Conservation (phyloP, 2,888 invertebrate genomes). For the Liodrosophila aerea region DNA sequence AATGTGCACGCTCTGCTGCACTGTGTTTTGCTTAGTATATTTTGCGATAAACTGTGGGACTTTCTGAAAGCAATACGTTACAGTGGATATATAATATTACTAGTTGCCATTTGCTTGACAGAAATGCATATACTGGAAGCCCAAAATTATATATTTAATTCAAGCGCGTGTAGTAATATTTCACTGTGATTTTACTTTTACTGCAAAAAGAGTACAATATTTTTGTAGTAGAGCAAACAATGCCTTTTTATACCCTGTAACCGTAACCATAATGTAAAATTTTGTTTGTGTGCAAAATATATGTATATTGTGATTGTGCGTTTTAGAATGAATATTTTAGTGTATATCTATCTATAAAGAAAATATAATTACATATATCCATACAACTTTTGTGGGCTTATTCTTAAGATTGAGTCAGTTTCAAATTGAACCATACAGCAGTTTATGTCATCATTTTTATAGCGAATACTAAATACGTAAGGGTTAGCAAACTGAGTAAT, state of each 20-base stretch:
- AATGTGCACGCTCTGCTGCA: constrained; percentile 91
- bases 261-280: constrained; percentile 2
- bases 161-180: constrained; percentile 81
- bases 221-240: constrained; percentile 67
- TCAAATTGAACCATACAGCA: too few relatives aligned
- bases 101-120: constrained; percentile 87
- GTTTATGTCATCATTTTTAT: too few relatives aligned
- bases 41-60: constrained; percentile 91
- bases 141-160: constrained; percentile 84
- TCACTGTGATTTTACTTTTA: constrained; percentile 80
- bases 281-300: constrained; percentile 48
- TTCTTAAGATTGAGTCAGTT: too few relatives aligned
- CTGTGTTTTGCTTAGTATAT: constrained; percentile 88
- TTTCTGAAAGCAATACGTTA: constrained; percentile 88
- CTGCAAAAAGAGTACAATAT: constrained; percentile 66
- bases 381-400: too few relatives aligned
- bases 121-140: constrained; percentile 88
- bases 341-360: constrained; percentile 31
- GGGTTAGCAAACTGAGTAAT: too few relatives aligned
- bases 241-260: constrained; percentile 39
- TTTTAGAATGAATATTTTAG: constrained; percentile 36
- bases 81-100: constrained; percentile 87
- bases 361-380: background rate
- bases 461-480: too few relatives aligned
- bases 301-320: constrained; percentile 35